A percentile compares a stretch with the other conserved stretches of the same genome.
These are phyloP conservation scores for Sebastes minor DNA, from an alignment of 2,797 vertebrate species.

Conservation along the genomic window DNA sequence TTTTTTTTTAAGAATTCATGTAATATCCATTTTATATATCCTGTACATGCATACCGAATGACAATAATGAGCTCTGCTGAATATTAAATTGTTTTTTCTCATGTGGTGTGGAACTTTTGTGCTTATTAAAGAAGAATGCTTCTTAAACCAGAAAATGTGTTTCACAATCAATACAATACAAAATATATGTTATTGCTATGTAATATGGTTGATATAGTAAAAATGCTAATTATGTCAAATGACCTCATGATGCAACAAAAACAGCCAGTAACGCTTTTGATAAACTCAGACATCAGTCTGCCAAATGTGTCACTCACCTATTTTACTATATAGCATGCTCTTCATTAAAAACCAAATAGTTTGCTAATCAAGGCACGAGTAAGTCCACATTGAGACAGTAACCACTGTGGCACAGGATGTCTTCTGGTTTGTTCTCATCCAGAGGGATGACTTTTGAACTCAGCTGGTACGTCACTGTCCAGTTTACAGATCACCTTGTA, in stretches of 20 bases:
- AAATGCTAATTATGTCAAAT: constrained; percentile 19
- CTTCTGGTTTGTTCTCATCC: constrained; percentile 48
- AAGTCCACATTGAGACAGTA: constrained; percentile 44
- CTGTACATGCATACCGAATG: background rate
- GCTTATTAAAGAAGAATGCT: constrained; percentile 1
- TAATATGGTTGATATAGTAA: constrained; percentile 26
- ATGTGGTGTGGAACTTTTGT: constrained; percentile 26
- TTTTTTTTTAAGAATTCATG: background rate
- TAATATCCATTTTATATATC: background rate
- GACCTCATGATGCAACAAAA: background rate
- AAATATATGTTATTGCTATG: constrained; percentile 46
- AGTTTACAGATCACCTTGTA: constrained; percentile 97
- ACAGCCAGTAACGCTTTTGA: background rate
- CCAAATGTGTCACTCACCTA: background rate
- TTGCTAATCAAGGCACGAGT: background rate
- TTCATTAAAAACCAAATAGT: background rate
- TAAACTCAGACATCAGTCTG: background rate
- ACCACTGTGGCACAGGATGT: constrained; percentile 37
- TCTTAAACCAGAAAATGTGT: background rate
- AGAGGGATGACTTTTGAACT: constrained; percentile 80
- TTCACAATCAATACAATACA: background rate
- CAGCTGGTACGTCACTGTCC: constrained; percentile 88
- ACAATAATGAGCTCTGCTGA: background rate
- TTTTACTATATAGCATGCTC: background rate
- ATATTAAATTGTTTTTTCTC: constrained; percentile 44